Conservation (phyloP, 2,888 invertebrate species). For the Rapana venosa region DNA sequence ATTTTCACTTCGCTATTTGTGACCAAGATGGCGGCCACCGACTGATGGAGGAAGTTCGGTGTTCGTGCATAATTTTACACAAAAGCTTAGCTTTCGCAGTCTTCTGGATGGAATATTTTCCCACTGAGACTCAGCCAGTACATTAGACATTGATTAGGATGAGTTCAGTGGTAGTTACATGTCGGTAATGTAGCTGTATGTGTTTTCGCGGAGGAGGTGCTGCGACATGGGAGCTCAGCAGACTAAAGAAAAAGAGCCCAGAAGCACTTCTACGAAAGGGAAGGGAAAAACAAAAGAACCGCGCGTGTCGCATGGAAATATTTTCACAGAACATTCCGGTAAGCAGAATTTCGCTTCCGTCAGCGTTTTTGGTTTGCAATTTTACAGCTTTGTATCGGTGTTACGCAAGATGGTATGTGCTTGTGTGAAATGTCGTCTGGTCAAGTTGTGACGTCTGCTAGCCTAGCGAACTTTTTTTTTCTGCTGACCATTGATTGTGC, state of each 20-base stretch:
- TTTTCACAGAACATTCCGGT: conserved; percentile 59
- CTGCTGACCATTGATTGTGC: not conserved
- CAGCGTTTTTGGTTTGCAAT: not conserved
- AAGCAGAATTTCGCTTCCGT: conserved; percentile 39
- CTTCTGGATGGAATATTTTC: conserved; percentile 42
- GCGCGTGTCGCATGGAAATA: conserved; percentile 56
- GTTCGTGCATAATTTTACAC: conserved; percentile 38
- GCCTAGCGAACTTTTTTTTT: not conserved
- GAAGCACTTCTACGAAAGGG: conserved; percentile 53
- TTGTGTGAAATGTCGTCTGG: not conserved
- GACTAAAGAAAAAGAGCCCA: conserved; percentile 55
- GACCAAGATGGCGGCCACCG: conserved; percentile 54
- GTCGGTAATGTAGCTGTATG: conserved; percentile 45
- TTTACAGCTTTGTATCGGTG: not conserved
- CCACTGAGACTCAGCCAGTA: conserved; percentile 15
- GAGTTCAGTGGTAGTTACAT: conserved; percentile 17
- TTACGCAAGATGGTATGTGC: conserved; percentile 1
- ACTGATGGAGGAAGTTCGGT: conserved; percentile 51
- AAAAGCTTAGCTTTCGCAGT: conserved; percentile 25
- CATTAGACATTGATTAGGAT: conserved; percentile 39
- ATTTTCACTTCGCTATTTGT: conserved; percentile 48
- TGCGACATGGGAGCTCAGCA: conserved; percentile 57
- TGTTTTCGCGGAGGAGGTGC: conserved; percentile 46
- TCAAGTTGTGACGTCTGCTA: conserved; percentile 6
- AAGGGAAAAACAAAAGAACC: conserved; percentile 57